phyloP scores from a whole-genome alignment of 2,797 vertebrate genomes.

The Sparus aurata region DNA sequence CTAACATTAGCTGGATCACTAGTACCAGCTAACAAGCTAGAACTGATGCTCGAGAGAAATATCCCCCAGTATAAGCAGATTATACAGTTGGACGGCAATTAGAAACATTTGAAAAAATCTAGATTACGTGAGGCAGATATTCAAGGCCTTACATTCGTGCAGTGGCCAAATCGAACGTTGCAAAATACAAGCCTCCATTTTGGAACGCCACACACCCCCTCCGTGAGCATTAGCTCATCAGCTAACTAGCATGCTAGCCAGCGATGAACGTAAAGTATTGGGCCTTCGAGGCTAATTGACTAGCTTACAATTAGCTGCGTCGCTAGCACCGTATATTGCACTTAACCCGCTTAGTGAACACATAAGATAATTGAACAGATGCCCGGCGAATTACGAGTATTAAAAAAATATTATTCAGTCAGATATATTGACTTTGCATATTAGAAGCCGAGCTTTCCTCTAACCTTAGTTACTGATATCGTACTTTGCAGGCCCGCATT shows the following conservation, averaged over 20 bases:
- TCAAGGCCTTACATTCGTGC: constrained; percentile 60
- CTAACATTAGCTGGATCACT: constrained; percentile 54
- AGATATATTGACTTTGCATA: not conserved
- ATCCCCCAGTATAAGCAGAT: accelerated
- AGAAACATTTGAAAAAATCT: no score
- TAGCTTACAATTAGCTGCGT: constrained; percentile 45
- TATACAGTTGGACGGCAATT: not conserved
- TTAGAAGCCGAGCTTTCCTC: not conserved
- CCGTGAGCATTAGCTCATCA: constrained; percentile 55
- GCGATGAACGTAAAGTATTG: constrained; percentile 34
- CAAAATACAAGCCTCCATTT: constrained; percentile 88
- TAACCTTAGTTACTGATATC: not conserved
- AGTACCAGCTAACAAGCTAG: not conserved
- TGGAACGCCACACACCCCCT: constrained; percentile 87
- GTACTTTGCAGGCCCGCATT: constrained; percentile 48
- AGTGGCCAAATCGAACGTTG: constrained; percentile 65
- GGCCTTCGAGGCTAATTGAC: constrained; percentile 52
- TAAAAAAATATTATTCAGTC: not conserved
- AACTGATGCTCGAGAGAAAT: not conserved
- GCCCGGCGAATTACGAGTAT: accelerated
- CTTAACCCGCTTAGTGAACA: not conserved
- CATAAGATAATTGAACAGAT: accelerated
- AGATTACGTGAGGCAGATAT: not conserved
- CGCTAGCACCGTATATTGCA: constrained; percentile 15
- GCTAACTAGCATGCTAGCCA: constrained; percentile 78